A percentile compares a stretch with the other conserved stretches of the same genome.
Evolutionary conservation across 2,888 invertebrate genomes (phyloP).

Genomic region (Lordiphosa andalusiaca): DNA sequence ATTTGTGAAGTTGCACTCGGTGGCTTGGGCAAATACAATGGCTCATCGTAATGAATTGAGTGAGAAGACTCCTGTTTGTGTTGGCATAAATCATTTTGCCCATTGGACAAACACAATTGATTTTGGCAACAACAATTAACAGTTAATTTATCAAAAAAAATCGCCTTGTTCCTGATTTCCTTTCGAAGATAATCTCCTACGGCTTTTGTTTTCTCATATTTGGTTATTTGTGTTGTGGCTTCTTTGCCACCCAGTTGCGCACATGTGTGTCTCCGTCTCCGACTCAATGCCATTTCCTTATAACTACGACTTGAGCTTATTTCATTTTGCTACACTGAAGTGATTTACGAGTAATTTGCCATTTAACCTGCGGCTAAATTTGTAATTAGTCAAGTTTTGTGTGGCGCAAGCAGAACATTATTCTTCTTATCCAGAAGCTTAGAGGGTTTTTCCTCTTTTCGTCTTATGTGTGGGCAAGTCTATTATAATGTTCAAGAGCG

Average conservation of each 20-base stretch:
- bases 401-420: constrained; percentile 53
- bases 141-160: constrained; percentile 37
- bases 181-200: constrained; percentile 32
- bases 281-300: constrained; percentile 6
- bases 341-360: constrained; percentile 69
- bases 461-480: too few relatives aligned
- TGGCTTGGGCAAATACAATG: too few relatives aligned
- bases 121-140: constrained; percentile 31
- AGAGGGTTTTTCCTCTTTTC: constrained; percentile 14
- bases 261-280: constrained; percentile 24
- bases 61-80: not conserved
- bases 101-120: constrained; percentile 49
- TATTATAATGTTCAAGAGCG: too few relatives aligned
- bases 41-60: too few relatives aligned
- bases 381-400: constrained; percentile 68
- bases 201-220: constrained; percentile 19
- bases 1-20: too few relatives aligned
- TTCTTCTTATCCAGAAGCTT: constrained; percentile 30
- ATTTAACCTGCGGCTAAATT: constrained; percentile 73
- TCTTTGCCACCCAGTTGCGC: constrained; percentile 51
- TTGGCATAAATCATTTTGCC: constrained; percentile 1
- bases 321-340: constrained; percentile 50
- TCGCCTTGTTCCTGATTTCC: constrained; percentile 21
- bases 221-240: constrained; percentile 26
- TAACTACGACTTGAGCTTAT: constrained; percentile 40